Evolutionary conservation across 53 echinoderm and acorn worm genomes (phyloP).

Genomic region (Echinarachnius parma): DNA sequence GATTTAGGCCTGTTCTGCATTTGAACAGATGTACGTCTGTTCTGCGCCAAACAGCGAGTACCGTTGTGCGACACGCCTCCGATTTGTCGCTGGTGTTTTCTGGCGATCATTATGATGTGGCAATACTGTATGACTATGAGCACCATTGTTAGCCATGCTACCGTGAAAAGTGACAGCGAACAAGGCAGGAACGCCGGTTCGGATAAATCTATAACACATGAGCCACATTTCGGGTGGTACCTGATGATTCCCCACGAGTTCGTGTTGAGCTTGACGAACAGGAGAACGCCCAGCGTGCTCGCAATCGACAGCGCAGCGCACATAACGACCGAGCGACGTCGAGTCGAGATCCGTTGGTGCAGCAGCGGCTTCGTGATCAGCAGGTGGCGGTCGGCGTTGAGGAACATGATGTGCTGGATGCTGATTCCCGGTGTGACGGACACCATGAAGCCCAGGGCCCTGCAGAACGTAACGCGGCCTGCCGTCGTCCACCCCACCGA

Average conservation of each 20-base stretch:
- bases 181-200: slow-evolving; percentile 1
- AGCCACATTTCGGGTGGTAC: background rate
- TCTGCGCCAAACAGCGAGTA: no score
- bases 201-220: slow-evolving; percentile 1
- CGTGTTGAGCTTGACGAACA: background rate
- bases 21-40: no score
- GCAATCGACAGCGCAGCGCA: background rate
- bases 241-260: background rate
- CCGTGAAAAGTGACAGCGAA: background rate
- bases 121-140: slow-evolving; percentile 6
- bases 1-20: background rate
- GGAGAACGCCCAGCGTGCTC: background rate
- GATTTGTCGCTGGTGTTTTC: background rate
- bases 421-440: background rate
- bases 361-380: slow-evolving; percentile 6
- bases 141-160: background rate
- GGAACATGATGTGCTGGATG: background rate
- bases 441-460: background rate
- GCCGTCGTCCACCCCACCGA: background rate
- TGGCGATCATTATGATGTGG: background rate
- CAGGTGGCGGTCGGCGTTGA: slow-evolving; percentile 20
- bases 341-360: background rate
- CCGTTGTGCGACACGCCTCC: background rate
- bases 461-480: background rate
- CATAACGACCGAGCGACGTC: background rate